Evolutionary conservation across 2,113 vertebrate species (phyloP), one percentile per base, ranked within the genome.

Genomic region (Melanocharis versteri): DNA sequence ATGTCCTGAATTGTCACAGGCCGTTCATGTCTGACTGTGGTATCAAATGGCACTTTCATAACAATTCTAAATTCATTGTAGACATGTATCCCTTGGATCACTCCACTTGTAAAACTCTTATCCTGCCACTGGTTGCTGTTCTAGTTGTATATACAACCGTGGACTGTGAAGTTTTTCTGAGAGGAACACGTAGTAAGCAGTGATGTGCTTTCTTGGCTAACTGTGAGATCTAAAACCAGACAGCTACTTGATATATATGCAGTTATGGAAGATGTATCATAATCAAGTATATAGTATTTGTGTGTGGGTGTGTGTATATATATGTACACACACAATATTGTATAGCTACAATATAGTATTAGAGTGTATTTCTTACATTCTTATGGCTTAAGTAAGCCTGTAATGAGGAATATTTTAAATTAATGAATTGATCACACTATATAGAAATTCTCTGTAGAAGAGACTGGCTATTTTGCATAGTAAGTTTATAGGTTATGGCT

Each of bases 271-370:
- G 19, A 54, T 27, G 6, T 15, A 10, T 30, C 44, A 20, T 68
- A 85, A 48, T 56, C 15, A 90, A 82, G 24, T 7, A 18, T 35
- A 7, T 1, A 30, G 4, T 60, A 50, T 47, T 71, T 64, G 7
- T 23, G 17, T 26, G 10, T 54, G 1, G 35, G 1, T 26, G 4
- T 51, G 5, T 39, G 1, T 15, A 7, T 30, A 21, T 47, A 33
- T 11, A 28, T 4, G 27, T 2, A 7, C 0, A 31, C 1, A 27
- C 28, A n/a, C n/a, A 21, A 8, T 37, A 68, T 13, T 33, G 17
- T 60, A 37, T 3, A 44, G 44, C 20, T 30, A 9, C 2, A 40
- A 8, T 65, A 56, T 35, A 42, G 21, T 13, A 33, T 47, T 65
- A 28, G 50, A 47, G 15, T 60, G 14, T 33, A 13, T 79, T 82